These are phyloP conservation scores for Rhynchomys soricoides DNA, from an alignment of 2,113 vertebrate genomes.

Conservation along the genomic window DNA sequence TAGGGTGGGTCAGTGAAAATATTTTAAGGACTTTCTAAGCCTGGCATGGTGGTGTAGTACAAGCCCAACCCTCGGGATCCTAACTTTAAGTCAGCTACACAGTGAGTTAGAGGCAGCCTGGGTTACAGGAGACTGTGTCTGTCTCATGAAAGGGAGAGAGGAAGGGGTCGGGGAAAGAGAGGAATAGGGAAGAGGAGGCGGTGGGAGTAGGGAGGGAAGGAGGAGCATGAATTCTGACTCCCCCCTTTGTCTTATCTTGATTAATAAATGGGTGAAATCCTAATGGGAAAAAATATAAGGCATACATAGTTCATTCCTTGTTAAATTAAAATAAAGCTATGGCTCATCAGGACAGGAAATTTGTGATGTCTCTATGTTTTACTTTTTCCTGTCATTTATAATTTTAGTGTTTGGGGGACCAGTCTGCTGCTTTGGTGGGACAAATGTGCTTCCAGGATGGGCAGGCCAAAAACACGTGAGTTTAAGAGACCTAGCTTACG, in stretches of 20 bases:
- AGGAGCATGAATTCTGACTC: neutral
- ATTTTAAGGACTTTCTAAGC: slow-evolving; percentile 15
- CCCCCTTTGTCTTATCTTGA: neutral
- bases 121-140: neutral
- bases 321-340: slow-evolving; percentile 11
- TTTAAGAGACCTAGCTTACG: slow-evolving; percentile 42
- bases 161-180: rapidly evolving
- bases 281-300: neutral
- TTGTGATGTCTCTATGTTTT: neutral
- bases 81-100: neutral
- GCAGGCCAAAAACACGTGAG: slow-evolving; percentile 98
- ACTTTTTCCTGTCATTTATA: slow-evolving; percentile 39
- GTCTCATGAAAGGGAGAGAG: neutral
- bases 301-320: neutral
- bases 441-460: slow-evolving; percentile 97
- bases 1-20: neutral
- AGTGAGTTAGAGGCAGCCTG: neutral
- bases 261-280: slow-evolving; percentile 13
- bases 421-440: slow-evolving; percentile 97
- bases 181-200: rapidly evolving
- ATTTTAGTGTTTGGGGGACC: slow-evolving; percentile 97
- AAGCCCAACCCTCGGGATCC: too few relatives aligned
- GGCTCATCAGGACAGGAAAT: slow-evolving; percentile 2
- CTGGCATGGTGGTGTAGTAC: neutral
- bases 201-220: rapidly evolving